Conservation (phyloP, 1,140 invertebrate species). For the Gonioctena quinquepunctata region DNA sequence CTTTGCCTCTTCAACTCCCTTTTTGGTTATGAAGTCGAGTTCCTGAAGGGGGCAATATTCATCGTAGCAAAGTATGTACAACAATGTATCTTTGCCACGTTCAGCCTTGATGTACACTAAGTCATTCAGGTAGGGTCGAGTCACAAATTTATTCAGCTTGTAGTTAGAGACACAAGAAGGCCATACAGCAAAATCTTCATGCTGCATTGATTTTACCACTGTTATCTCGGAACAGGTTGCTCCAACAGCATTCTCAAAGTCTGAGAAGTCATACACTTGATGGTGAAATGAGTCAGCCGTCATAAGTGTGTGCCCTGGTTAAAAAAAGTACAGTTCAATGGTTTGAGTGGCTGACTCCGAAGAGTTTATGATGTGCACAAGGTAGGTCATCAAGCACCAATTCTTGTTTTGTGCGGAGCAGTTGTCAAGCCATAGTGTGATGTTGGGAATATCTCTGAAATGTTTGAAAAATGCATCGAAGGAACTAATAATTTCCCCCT, state of each 20-base stretch:
- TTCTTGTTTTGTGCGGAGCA: too few species aligned
- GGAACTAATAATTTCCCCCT: slow-evolving; percentile 37
- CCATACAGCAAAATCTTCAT: background rate
- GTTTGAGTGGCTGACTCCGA: background rate
- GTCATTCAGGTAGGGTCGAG: too few species aligned
- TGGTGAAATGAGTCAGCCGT: background rate
- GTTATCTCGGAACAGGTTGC: background rate
- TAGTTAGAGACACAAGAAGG: too few species aligned
- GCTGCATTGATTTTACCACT: background rate
- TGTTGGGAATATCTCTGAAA: too few species aligned
- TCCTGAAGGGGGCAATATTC: too few species aligned
- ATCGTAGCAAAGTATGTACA: too few species aligned
- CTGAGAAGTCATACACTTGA: background rate
- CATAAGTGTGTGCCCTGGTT: background rate
- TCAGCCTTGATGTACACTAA: too few species aligned
- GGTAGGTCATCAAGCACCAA: slow-evolving; percentile 36
- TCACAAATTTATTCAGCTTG: too few species aligned
- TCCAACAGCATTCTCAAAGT: background rate
- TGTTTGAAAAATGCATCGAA: slow-evolving; percentile 34
- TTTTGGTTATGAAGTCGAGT: too few species aligned
- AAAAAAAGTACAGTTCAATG: background rate
- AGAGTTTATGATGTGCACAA: slow-evolving; percentile 29
- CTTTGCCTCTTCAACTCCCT: too few species aligned
- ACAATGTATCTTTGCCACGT: too few species aligned
- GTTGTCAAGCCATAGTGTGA: slow-evolving; percentile 37